Percentiles rank a stretch among this genome's conserved stretches.
These are phyloP conservation scores for Eulemur albifrons DNA, from an alignment of 2,797 vertebrate species.

Conservation along the genomic window DNA sequence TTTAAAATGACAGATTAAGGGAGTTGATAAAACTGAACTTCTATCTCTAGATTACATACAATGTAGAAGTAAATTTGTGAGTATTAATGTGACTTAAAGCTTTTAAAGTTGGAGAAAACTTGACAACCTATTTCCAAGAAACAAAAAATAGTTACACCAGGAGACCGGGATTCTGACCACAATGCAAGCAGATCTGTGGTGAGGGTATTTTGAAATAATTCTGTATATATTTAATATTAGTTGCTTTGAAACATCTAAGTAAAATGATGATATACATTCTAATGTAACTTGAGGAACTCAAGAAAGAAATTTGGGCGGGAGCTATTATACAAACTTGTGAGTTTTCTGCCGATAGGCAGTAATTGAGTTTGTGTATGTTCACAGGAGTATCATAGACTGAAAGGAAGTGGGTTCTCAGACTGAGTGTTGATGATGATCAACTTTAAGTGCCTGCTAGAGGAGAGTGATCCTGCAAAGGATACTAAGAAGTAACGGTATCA, in stretches of 20 bases:
- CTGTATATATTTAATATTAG: background rate
- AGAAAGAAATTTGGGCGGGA: background rate
- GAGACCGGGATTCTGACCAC: background rate
- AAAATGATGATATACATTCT: background rate
- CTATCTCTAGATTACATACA: background rate
- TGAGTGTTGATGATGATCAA: background rate
- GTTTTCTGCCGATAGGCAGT: no score
- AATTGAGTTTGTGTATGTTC: fast-evolving
- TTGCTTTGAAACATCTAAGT: background rate
- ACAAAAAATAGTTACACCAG: background rate
- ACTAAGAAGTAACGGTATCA: background rate
- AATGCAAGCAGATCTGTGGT: background rate
- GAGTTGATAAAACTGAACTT: background rate
- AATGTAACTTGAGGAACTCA: background rate
- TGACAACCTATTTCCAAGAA: background rate
- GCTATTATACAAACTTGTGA: no score
- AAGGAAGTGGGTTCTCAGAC: background rate
- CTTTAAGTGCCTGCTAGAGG: background rate
- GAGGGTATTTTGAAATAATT: background rate
- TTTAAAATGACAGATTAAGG: background rate
- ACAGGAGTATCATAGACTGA: background rate
- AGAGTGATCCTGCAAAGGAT: background rate
- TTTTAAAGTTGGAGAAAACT: background rate
- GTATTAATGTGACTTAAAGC: background rate
- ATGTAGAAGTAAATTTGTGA: background rate